Evolutionary conservation across 2,888 invertebrate species (phyloP), one percentile per base, ranked within the genome.

Genomic region (Cephus pulcher): DNA sequence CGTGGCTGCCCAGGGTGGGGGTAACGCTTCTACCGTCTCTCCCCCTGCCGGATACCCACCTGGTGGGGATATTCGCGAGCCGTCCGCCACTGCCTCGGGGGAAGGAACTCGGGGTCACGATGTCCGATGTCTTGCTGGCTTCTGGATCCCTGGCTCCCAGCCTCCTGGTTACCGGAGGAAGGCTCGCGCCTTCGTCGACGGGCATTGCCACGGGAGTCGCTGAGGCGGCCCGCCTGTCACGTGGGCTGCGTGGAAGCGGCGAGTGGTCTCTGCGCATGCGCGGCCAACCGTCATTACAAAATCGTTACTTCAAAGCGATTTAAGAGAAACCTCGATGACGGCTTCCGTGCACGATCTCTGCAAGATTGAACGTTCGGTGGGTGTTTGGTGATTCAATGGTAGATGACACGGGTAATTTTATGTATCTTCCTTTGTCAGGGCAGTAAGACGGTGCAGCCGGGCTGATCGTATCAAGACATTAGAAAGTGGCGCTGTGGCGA

Each of bases 1-100:
- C 90, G 91, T 91, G 91, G 91, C 90, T 87, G 86, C 86, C 86
- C 84, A 75, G 82, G 85, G 88, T 85, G 86, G 88, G 87, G 86
- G 85, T 79, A 76, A 74, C 76, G 70, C 70, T 71, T 68, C 37
- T 56, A 77, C 69, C 35, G 70, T 33, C 75, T 9, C 56, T 56
- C 56, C 56, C 23, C 23, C 23, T 23, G 9, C 56, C 56, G 9
- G 56, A 15, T 71, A 34, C 32, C 71, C 71, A 56, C 71, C 15
- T 15, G 69, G 68, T 33, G 77, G 35, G 73, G 77, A 75, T 32
- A 76, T 75, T 73, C 34, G 74, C 74, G 75, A 69, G 15, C 34
- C 37, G 71, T 73, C 69, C 71, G 68, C 69, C 71, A 68, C 71
- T 68, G 68, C 76, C 79, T 78, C 78, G 79, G 85, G 86, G 82